A percentile compares a stretch with the other conserved stretches of the same genome.
These are phyloP conservation scores for Cheilosia vernalis DNA, from an alignment of 2,888 invertebrate genomes.

Conservation along the genomic window DNA sequence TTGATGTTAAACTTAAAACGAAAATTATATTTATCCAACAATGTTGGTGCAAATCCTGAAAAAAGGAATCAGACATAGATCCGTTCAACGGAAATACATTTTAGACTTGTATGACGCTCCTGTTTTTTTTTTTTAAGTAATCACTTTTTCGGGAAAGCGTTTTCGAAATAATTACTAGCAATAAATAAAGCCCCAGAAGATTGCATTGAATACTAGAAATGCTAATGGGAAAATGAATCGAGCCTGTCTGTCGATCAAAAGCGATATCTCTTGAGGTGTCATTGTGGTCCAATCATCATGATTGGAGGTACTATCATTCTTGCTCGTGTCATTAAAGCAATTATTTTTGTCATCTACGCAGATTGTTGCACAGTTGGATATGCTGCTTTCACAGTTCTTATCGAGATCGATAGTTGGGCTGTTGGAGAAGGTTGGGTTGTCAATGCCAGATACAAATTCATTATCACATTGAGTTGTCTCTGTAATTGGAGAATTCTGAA, in stretches of 20 bases:
- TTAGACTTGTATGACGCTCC: too few relatives aligned
- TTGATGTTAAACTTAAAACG: too few relatives aligned
- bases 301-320: conserved; percentile 78
- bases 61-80: too few relatives aligned
- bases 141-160: conserved; percentile 4
- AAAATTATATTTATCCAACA: too few relatives aligned
- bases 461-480: conserved; percentile 87
- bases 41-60: too few relatives aligned
- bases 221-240: conserved; percentile 90
- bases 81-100: too few relatives aligned
- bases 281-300: conserved; percentile 89
- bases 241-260: conserved; percentile 91
- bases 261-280: conserved; percentile 94
- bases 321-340: conserved; percentile 36
- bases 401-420: too few relatives aligned
- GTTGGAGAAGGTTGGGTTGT: conserved; percentile 71
- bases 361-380: conserved; percentile 70
- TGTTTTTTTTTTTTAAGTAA: too few relatives aligned
- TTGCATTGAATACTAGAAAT: conserved; percentile 91
- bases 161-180: conserved; percentile 81
- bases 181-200: conserved; percentile 91
- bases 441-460: conserved; percentile 79
- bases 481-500: conserved; percentile 86
- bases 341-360: conserved; percentile 74
- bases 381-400: conserved; percentile 22